phyloP scores from a whole-genome alignment of 1,140 invertebrate genomes.

The Nomia melanderi region DNA sequence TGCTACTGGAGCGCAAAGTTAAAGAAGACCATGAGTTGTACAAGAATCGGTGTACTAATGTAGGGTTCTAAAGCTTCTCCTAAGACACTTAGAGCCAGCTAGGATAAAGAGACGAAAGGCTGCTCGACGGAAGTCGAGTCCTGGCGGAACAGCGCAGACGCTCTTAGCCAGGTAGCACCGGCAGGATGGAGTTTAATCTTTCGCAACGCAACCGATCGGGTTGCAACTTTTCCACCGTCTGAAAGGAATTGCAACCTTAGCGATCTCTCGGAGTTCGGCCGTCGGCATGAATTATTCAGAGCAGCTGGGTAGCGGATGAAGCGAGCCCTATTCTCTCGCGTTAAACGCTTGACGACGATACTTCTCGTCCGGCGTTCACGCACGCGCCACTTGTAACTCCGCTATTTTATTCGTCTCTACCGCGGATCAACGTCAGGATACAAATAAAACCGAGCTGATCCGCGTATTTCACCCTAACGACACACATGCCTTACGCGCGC shows the following conservation, averaged over 20 bases:
- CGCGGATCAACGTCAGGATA: neutral
- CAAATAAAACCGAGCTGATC: slow-evolving; percentile 2
- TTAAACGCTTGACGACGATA: slow-evolving; percentile 45
- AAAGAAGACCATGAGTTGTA: neutral
- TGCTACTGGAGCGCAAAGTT: neutral
- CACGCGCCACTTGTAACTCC: slow-evolving; percentile 34
- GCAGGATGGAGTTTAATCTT: slow-evolving; percentile 45
- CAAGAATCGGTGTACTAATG: neutral
- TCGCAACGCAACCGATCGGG: slow-evolving; percentile 45
- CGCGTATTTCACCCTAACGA: neutral
- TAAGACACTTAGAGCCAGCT: neutral
- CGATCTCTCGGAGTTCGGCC: slow-evolving; percentile 20
- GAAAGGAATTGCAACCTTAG: slow-evolving; percentile 23
- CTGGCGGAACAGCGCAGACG: neutral
- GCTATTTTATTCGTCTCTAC: slow-evolving; percentile 28
- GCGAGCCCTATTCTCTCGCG: slow-evolving; percentile 51
- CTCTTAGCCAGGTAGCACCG: neutral
- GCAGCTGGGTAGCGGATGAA: slow-evolving; percentile 35
- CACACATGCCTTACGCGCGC: neutral
- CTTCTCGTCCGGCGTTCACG: slow-evolving; percentile 16
- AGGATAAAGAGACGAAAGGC: neutral
- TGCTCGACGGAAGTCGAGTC: neutral
- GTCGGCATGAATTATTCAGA: slow-evolving; percentile 50
- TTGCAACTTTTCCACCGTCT: slow-evolving; percentile 33
- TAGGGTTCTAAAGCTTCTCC: neutral